These are phyloP conservation scores for Sympetrum striolatum DNA, from an alignment of 2,888 invertebrate species.

Conservation along the genomic window DNA sequence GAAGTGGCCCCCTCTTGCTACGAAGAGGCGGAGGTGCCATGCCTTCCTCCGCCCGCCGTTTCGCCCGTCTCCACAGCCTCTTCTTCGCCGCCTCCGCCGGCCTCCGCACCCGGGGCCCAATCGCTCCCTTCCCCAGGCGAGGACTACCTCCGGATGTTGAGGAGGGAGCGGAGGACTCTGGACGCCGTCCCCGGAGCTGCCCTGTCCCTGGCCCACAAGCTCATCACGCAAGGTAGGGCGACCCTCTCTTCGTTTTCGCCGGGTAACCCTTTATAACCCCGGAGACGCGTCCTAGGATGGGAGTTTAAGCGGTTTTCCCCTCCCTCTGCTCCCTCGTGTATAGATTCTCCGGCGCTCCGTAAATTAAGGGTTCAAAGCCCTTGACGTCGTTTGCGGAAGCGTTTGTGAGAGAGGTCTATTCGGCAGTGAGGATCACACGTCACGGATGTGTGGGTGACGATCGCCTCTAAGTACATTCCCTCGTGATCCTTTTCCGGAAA, in stretches of 20 bases:
- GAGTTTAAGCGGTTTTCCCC: not conserved
- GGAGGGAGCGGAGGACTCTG: conserved; percentile 9
- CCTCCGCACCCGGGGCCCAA: not conserved
- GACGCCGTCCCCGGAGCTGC: conserved; percentile 21
- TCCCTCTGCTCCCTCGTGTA: not conserved
- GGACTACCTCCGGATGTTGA: conserved; percentile 17
- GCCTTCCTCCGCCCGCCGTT: not conserved
- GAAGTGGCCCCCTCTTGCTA: not conserved
- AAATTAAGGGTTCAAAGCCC: not conserved
- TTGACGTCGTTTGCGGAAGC: not conserved
- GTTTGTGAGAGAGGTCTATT: not conserved
- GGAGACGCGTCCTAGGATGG: not conserved
- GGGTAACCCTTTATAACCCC: not conserved
- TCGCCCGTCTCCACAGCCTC: not conserved
- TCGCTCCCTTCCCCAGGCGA: not conserved
- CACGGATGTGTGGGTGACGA: no score
- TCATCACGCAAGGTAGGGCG: conserved; percentile 30
- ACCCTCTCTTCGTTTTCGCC: not conserved
- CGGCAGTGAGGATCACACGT: not conserved
- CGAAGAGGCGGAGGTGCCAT: not conserved
- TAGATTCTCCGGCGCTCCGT: not conserved
- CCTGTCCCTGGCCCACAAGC: conserved; percentile 14
- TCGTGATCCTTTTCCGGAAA: no score
- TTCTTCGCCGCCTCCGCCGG: not conserved
- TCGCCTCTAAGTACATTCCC: not conserved